Evolutionary conservation across 2,888 invertebrate genomes (phyloP), one percentile per base, ranked within the genome.

Genomic region (Drosophila nigricruria): DNA sequence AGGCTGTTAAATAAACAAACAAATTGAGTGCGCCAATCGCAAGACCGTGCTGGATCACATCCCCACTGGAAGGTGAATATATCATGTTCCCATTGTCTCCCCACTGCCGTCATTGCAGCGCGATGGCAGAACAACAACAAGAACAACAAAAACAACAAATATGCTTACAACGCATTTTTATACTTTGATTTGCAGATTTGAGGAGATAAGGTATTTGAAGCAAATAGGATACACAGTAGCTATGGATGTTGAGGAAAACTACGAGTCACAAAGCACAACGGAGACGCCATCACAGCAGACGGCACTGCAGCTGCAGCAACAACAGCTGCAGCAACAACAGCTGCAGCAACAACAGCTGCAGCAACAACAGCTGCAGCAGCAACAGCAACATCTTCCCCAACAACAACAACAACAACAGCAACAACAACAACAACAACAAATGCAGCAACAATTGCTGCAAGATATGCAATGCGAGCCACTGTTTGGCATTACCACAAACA

Each of bases 381-480:
- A 61, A n/a, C 60, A 32, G 38, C 72, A 65, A 50, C 79, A 58
- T 9, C 45, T 50, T 2, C 12, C 3, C 0, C 34, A 34, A 27
- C 66, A 69, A 40, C 71, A 64, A 42, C 80, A 62, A 3, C 47
- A 57, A 32, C 54, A 53, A 8, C 68, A 56, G 9, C 43, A 42
- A 20, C 80, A 56, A 20, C 52, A 52, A 18, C 62, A 60, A 12
- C 59, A 38, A 25, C 73, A 42, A n/a, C 71, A 62, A 2, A 76
- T 58, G 18, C 32, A 52, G 23, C 27, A 76, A 50, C 70, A 78
- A n/a, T 18, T 77, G 52, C 32, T 78, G 27, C 83, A 88, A 30
- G 82, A 88, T 23, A 85, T 85, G 84, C 90, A 85, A 20, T 89
- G 89, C 45, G 90, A 85, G 23, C 82, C 84, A 16, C 43, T 88